Evolutionary conservation across 1,140 invertebrate species (phyloP).

Genomic region (Drosophila seguyi): DNA sequence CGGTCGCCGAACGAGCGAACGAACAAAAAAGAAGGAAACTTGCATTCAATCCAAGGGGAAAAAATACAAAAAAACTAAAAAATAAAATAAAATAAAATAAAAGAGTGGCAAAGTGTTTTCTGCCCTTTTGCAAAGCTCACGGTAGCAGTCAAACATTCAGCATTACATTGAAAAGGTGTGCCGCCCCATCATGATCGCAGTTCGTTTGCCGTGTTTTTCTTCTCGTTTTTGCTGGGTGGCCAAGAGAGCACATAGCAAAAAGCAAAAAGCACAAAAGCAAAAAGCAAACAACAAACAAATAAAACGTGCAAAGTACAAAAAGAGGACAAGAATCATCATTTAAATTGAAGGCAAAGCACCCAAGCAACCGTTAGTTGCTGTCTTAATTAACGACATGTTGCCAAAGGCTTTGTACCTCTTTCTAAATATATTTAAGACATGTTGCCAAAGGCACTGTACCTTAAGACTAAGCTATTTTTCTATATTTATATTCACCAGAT

Average conservation of each 20-base stretch:
- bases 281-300: slow-evolving; percentile 25
- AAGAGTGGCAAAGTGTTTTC: slow-evolving; percentile 40
- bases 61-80: slow-evolving; percentile 34
- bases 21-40: slow-evolving; percentile 50
- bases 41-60: slow-evolving; percentile 62
- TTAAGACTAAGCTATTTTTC: not conserved
- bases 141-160: slow-evolving; percentile 49
- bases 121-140: slow-evolving; percentile 42
- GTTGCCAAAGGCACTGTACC: no score
- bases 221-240: slow-evolving; percentile 15
- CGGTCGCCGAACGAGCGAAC: slow-evolving; percentile 48
- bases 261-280: no score
- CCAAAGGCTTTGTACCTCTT: not conserved
- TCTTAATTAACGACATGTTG: slow-evolving; percentile 23
- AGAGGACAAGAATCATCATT: slow-evolving; percentile 40
- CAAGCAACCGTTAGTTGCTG: slow-evolving; percentile 24
- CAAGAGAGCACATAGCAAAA: slow-evolving; percentile 34
- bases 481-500: not conserved
- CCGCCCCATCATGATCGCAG: slow-evolving; percentile 43
- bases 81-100: slow-evolving; percentile 45
- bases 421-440: not conserved
- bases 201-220: slow-evolving; percentile 16
- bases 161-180: slow-evolving; percentile 56
- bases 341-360: slow-evolving; percentile 39
- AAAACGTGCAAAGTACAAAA: slow-evolving; percentile 37